Conservation (phyloP, 2,797 vertebrate species). For the Presbytis comata region DNA sequence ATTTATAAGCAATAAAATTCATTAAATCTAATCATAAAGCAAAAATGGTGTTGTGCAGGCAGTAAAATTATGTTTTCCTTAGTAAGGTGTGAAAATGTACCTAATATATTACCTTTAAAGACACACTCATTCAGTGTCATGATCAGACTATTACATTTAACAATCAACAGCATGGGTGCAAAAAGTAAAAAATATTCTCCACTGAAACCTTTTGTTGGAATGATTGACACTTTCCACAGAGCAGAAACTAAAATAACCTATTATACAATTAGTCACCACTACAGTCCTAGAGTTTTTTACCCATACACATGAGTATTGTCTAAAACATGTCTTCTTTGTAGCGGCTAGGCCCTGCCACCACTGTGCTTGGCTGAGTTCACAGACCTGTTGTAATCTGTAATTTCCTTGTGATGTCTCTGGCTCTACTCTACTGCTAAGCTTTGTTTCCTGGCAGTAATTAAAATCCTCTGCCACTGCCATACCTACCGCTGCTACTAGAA, state of each 20-base stretch:
- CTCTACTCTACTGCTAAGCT: neutral
- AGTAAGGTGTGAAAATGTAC: neutral
- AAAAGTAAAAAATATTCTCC: neutral
- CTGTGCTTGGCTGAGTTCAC: neutral
- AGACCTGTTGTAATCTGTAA: neutral
- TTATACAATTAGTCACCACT: neutral
- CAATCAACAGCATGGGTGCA: neutral
- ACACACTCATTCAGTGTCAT: neutral
- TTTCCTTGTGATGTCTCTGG: neutral
- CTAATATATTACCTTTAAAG: neutral
- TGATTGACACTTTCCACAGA: neutral
- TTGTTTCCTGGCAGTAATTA: no score
- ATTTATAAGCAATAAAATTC: slow-evolving; percentile 17
- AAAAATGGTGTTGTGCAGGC: neutral
- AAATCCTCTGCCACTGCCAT: no score
- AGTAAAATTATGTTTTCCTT: neutral
- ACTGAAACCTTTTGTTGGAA: neutral
- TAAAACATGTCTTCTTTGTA: neutral
- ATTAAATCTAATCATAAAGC: neutral
- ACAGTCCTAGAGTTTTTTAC: neutral
- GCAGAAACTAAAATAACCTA: neutral
- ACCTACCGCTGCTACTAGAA: no score
- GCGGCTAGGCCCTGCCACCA: neutral
- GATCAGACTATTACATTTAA: neutral
- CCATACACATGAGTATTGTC: neutral